Percentiles rank a stretch among this genome's conserved stretches.
phyloP scores from a whole-genome alignment of 2,797 vertebrate species.

The Echiichthys vipera region DNA sequence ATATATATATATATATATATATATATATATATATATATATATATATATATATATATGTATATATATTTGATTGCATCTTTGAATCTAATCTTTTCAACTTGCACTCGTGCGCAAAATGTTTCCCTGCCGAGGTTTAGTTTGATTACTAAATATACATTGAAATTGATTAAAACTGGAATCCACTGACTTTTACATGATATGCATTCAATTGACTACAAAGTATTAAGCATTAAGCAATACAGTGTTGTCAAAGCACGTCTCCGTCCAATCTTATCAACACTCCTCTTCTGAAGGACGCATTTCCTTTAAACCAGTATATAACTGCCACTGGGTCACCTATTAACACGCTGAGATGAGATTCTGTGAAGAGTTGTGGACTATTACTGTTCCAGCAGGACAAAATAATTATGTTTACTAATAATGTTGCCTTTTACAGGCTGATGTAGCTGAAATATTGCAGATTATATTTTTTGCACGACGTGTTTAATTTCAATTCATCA shows the following conservation, averaged over 20 bases:
- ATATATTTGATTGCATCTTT: background rate
- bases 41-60: no score
- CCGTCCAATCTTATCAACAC: slow-evolving; percentile 4
- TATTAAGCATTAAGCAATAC: background rate
- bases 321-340: slow-evolving; percentile 23
- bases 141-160: background rate
- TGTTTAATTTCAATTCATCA: background rate
- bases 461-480: background rate
- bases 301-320: slow-evolving; percentile 34
- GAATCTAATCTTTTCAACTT: background rate
- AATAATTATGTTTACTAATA: background rate
- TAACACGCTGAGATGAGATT: slow-evolving; percentile 34
- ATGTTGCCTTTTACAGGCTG: background rate
- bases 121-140: background rate
- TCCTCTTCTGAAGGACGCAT: slow-evolving; percentile 27
- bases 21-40: background rate
- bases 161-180: background rate
- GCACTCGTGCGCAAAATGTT: background rate
- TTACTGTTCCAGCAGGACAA: background rate
- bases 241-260: background rate
- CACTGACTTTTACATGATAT: no score
- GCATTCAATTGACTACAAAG: background rate
- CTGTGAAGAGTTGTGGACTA: background rate
- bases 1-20: no score
- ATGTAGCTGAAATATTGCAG: background rate